Evolutionary conservation across 2,888 invertebrate species (phyloP), one percentile per base, ranked within the genome.

Genomic region (Eumacrocentrus americanus): DNA sequence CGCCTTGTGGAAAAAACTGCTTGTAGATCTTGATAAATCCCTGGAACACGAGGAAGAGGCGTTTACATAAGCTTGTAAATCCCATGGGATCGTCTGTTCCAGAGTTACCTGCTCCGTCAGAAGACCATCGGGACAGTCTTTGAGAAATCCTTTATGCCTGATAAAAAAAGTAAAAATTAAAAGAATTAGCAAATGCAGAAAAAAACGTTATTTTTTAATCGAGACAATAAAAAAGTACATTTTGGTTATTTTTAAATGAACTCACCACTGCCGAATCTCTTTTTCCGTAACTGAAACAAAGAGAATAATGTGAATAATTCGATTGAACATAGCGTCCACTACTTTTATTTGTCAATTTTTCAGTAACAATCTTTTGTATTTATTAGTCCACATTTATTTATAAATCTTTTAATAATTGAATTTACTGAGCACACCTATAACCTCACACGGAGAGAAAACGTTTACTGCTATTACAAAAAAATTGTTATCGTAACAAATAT

Each of bases 1-100:
- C 98, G 70, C 98, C 98, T 87, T 98, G 95, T 56, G 98, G 98
- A 83, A 99, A 98, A 85, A 99, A 98, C 84, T 98, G 98, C 84
- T 96, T 96, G 86, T 99, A 98, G 83, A 98, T 99, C 86, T 94
- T 96, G 82, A 97, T 96, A 86, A 99, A 98, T 74, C 98, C 98
- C 96, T 97, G 84, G 59, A 83, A 83, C 68, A 54, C 44, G 40
- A 46, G 12, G 5, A 40, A 18, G 20, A 37, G 37, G 12, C 38
- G 20, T 57, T 37, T 47, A 18, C 18, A 40, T 46, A 47, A 38
- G 6, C 20, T 20, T 22, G 16, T 12, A 38, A 25, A 63, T 65
- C 48, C 61, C 59, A 55, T 64, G 40, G n/a, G 22, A 34, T 61
- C 57, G 18, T 9, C 14, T 22, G 18, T 44, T 25, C 11, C 23